These are phyloP conservation scores for Magallana gigas DNA, from an alignment of 1,140 invertebrate genomes.

Conservation along the genomic window DNA sequence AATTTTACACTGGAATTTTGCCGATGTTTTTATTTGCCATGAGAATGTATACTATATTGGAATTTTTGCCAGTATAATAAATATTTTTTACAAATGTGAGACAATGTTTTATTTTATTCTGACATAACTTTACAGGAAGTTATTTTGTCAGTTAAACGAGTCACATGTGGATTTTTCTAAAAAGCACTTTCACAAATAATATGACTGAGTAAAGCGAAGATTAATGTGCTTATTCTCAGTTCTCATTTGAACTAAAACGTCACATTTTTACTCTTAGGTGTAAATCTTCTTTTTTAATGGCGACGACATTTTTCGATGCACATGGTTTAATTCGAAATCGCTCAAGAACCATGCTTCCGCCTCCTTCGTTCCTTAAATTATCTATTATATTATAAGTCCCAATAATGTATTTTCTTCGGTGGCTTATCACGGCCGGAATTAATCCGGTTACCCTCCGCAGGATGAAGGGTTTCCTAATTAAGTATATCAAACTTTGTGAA, in stretches of 20 bases:
- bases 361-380: conserved; percentile 13
- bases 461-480: conserved; percentile 28
- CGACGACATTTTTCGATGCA: conserved; percentile 29
- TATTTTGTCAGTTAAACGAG: background rate
- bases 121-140: background rate
- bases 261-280: background rate
- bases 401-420: conserved; percentile 18
- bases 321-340: conserved; percentile 27
- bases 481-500: conserved; percentile 28
- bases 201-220: background rate
- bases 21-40: background rate
- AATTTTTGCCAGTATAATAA: conserved; percentile 33
- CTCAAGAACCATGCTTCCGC: conserved; percentile 10
- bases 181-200: background rate
- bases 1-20: background rate
- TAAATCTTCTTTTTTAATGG: conserved; percentile 15
- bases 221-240: background rate
- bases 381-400: conserved; percentile 18
- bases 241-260: background rate
- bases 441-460: conserved; percentile 34
- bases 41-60: conserved; percentile 15
- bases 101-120: background rate
- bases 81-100: conserved; percentile 39
- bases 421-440: conserved; percentile 21
- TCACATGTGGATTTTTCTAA: conserved; percentile 7